Base-by-base conservation (phyloP, 2,797 vertebrate species). In the Pagetopsis macropterus region DNA sequence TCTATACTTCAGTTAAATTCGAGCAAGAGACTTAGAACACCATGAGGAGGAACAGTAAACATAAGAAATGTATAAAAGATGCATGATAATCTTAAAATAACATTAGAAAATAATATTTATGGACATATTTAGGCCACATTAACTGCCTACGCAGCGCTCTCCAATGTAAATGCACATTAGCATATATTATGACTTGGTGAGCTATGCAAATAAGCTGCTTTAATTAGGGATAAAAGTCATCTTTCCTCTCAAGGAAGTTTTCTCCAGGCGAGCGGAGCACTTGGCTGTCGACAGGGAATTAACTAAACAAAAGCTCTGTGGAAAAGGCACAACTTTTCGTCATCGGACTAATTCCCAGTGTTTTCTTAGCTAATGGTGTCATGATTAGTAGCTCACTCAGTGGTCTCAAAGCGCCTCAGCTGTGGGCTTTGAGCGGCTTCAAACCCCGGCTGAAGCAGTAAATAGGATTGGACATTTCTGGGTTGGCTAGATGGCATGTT, bases 171-270 rank as follows among this genome's bases (percentile, higher is more conserved):
- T 92, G 82, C 69, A 94, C 88, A 95, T 95, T 95, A 94, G 86
- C 94, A 94, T 95, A 93, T 93, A 94, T 94, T 94, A 94, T 94
- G 92, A 95, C 92, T 93, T 93, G 88, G 88, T 87, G 91, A 88
- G 90, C 90, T 93, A 94, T 94, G 93, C 92, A 94, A 94, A 95
- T 92, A 79, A 92, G 89, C 84, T 90, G 87, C 90, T 87, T 94
- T 94, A 95, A 95, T 95, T 95, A 94, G 93, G 90, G 92, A 91
- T 90, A 91, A 92, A 91, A 90, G 88, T 94, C 92, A 94, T 94
- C 92, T 94, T 92, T 48, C 81, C 81, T 81, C 82, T 87, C 73
- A 74, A 84, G 78, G 76, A 87, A 89, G 86, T 89, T 91, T 91
- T 89, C 80, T 86, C 54, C 65, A 78, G 89, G 87, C 89, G 82